Evolutionary conservation across 2,797 vertebrate genomes (phyloP).

Genomic region (Enteromius fasciolatus): DNA sequence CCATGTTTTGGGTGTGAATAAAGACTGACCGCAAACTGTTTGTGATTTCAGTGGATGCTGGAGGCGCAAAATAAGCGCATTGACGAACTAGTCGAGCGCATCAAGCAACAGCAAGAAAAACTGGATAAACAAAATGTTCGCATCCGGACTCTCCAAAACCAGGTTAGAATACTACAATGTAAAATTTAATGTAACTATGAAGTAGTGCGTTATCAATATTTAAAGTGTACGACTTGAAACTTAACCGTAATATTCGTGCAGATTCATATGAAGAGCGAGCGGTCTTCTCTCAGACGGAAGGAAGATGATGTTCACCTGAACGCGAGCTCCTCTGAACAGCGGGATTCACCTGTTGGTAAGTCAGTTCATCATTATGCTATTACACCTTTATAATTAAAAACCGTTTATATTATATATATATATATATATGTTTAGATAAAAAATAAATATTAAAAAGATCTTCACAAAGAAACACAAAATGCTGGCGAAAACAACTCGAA

Average conservation of each 20-base stretch:
- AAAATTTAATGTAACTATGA: not conserved
- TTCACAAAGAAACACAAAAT: not conserved
- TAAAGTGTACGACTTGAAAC: not conserved
- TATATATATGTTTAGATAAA: not conserved
- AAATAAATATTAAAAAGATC: not conserved
- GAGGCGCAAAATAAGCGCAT: constrained; percentile 87
- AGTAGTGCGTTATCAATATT: not conserved
- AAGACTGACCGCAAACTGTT: not conserved
- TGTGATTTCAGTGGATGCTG: constrained; percentile 79
- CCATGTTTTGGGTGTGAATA: not conserved
- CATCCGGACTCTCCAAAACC: constrained; percentile 88
- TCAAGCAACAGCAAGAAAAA: constrained; percentile 90
- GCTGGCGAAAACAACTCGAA: not conserved
- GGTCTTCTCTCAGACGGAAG: constrained; percentile 52
- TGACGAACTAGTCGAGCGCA: constrained; percentile 87
- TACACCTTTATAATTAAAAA: not conserved
- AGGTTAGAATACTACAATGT: constrained; percentile 73
- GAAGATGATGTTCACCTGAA: constrained; percentile 52
- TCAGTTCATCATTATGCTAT: constrained; percentile 37
- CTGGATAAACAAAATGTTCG: constrained; percentile 92
- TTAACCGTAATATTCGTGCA: constrained; percentile 36
- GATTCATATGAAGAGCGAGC: constrained; percentile 72
- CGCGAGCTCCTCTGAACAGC: constrained; percentile 65
- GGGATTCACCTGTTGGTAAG: constrained; percentile 76
- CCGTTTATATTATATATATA: no score